Evolutionary conservation across 2,113 vertebrate species (phyloP).

Genomic region (Siniperca chuatsi): DNA sequence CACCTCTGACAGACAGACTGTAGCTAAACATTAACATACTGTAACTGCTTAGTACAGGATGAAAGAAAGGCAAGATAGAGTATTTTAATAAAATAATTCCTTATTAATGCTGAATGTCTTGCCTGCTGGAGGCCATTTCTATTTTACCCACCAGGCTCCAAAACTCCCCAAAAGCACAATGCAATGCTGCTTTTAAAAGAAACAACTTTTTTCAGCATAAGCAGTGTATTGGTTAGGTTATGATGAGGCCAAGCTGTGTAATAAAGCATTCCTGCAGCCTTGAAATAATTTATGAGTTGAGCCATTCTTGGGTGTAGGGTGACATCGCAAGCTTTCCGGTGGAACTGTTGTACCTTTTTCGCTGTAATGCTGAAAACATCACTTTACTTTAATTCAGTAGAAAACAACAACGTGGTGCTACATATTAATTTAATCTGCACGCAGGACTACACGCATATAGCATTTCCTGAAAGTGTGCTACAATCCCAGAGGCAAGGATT

Average conservation of each 20-base stretch:
- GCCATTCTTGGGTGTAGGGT: constrained; percentile 64
- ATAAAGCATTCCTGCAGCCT: constrained; percentile 48
- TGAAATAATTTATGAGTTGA: constrained; percentile 77
- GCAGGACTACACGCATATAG: background rate
- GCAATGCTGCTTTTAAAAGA: background rate
- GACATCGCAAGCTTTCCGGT: constrained; percentile 49
- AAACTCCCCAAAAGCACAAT: background rate
- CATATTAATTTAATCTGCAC: background rate
- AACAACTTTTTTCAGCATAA: background rate
- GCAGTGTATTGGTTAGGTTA: background rate
- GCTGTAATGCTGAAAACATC: constrained; percentile 1
- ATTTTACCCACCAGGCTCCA: background rate
- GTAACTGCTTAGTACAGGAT: background rate
- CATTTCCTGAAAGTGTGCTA: background rate
- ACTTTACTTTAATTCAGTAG: background rate
- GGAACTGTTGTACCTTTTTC: constrained; percentile 19
- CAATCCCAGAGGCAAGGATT: constrained; percentile 9
- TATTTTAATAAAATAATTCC: background rate
- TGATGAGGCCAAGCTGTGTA: constrained; percentile 7
- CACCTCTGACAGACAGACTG: constrained; percentile 15
- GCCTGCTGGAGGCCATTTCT: background rate
- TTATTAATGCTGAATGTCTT: background rate
- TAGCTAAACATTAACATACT: constrained; percentile 23
- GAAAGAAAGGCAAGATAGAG: background rate
- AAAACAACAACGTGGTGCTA: background rate